Evolutionary conservation across 2,888 invertebrate genomes (phyloP).

Genomic region (Chrysotoxum bicinctum): DNA sequence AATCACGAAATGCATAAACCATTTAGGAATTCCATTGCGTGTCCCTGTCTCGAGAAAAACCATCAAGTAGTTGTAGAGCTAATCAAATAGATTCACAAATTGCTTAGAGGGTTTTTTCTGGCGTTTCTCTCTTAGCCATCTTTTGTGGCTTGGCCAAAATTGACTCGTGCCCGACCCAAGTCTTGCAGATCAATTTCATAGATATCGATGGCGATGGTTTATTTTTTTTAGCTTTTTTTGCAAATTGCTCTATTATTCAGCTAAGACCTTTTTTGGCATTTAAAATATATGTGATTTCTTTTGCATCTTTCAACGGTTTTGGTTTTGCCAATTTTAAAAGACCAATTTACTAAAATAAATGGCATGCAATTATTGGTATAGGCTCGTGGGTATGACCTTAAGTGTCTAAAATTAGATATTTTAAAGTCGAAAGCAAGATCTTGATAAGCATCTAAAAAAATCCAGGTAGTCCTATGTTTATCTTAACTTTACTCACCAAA

Average conservation of each 20-base stretch:
- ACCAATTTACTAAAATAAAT: constrained; percentile 9
- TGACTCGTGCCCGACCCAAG: constrained; percentile 51
- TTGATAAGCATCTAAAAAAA: background rate
- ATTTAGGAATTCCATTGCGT: constrained; percentile 36
- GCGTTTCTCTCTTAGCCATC: background rate
- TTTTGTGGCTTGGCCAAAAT: constrained; percentile 19
- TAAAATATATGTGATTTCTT: background rate
- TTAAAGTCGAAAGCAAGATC: background rate
- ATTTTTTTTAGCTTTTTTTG: background rate
- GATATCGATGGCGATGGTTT: constrained; percentile 11
- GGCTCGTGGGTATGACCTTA: constrained; percentile 5
- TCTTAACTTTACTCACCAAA: background rate
- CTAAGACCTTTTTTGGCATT: background rate
- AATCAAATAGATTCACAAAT: constrained; percentile 14
- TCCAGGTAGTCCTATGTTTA: background rate
- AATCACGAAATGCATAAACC: background rate
- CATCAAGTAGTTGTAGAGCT: constrained; percentile 8
- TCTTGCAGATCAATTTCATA: constrained; percentile 34
- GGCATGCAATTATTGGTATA: constrained; percentile 1
- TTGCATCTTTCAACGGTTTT: background rate
- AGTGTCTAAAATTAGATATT: background rate
- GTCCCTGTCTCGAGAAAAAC: constrained; percentile 24
- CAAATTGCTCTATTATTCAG: constrained; percentile 38
- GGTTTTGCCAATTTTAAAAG: background rate
- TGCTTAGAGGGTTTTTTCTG: constrained; percentile 7